Evolutionary conservation across 2,797 vertebrate species (phyloP), one percentile per base, ranked within the genome.

Genomic region (Crypturellus tataupa): DNA sequence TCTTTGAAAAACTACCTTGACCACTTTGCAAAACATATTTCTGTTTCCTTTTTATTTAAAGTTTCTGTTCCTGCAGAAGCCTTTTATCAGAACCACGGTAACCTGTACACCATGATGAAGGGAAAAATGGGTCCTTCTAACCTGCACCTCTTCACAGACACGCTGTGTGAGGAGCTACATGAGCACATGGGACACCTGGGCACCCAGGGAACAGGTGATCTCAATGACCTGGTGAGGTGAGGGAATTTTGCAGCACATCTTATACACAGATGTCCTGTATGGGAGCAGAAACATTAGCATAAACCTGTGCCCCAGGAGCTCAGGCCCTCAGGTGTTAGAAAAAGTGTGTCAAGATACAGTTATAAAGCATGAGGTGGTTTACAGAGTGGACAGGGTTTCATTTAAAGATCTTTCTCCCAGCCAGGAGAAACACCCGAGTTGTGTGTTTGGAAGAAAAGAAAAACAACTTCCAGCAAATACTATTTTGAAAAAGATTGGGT

Each of bases 161-260:
- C 96, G 47, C 83, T 99, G 56, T 98, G 96, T 90, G 69, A 97
- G 76, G 98, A 98, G 85, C 97, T 98, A 12, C 97, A 95, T 4
- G 78, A 97, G 56, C 96, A 98, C 51, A 92, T 98, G 91, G 96
- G 96, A 56, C 85, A 84, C 8, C 94, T 98, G 93, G 98, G 97
- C 63, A 65, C 4, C 0, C 79, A 89, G n/a, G 98, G 98, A 53
- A 96, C 89, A 7, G 94, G 93, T 0, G 95, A 98, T 25, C 97
- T 99, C 89, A 97, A 81, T 78, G 87, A 93, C 18, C 91, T 98
- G 53, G 97, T 98, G 72, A 98, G 98, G 98, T 98, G 98, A 92
- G 95, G 68, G 46, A 85, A 40, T 21, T 78, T 51, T 82, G 55
- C 39, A 60, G 59, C 55, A 47, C 23, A 12, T 31, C 6, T 23